Evolutionary conservation across 1,140 invertebrate genomes (phyloP), one percentile per base, ranked within the genome.

Genomic region (Oscheius sp.): DNA sequence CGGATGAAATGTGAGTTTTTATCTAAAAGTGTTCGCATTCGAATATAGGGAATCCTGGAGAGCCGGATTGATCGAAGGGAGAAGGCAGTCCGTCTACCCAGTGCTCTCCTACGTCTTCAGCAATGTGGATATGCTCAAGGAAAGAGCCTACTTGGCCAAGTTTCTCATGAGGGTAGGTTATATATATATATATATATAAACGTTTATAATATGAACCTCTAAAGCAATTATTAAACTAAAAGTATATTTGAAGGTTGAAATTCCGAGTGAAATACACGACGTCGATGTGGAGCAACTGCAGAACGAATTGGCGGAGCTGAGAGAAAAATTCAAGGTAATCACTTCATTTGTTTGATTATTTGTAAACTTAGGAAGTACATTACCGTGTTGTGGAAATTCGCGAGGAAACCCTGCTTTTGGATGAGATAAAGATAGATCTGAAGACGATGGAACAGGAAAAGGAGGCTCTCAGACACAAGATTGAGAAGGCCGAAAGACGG

Each of bases 111-210:
- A 61, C 52, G 38, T 71, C 4, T 71, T 71, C 38, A 32, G 34
- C 18, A 71, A 71, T 35, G 58, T 58, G n/a, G 69, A 71, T 32
- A 58, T n/a, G 7, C 59, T 71, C 52, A 71, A 71, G 59, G 69
- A 71, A 58, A 35, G 69, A 63, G 69, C 69, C 13, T 71, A 71
- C 52, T 55, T 71, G 69, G 59, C 69, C 45, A 71, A 71, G 58
- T 71, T 61, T 64, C 58, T 71, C 38, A 65, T 71, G 42, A 71
- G 64, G 46, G 69, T 71, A 62, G 46, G 7, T 18, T 20, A 28
- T 3, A 28, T 3, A n/a, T n/a, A n/a, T n/a, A n/a, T n/a, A n/a
- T n/a, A n/a, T n/a, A n/a, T n/a, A n/a, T n/a, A n/a, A n/a, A n/a
- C n/a, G n/a, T n/a, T n/a, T n/a, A n/a, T n/a, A n/a, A n/a, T n/a